Evolutionary conservation across 2,113 vertebrate species (phyloP), one percentile per base, ranked within the genome.

Genomic region (Podocnemis expansa): DNA sequence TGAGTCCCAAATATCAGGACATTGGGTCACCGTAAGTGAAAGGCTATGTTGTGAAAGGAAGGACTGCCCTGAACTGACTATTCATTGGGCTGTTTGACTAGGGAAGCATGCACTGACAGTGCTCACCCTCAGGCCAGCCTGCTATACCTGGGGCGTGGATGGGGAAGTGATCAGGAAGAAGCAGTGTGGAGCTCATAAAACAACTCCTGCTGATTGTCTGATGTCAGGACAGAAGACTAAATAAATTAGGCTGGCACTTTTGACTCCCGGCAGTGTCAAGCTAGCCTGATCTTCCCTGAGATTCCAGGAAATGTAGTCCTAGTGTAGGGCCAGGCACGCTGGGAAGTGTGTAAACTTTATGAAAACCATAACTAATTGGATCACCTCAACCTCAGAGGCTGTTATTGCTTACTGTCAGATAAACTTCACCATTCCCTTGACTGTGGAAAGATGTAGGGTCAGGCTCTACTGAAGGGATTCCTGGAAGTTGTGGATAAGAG

Each of bases 331-430:
- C 90, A 82, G 81, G 34, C 1, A 2, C 49, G 63, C 81, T 87
- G 73, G 89, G 78, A 82, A 47, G 90, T 90, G 34, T 85, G 58
- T 55, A 81, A 38, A 88, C 89, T 22, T 93, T 94, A n/a, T n/a
- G n/a, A n/a, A n/a, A n/a, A n/a, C n/a, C n/a, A n/a, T n/a, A n/a
- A n/a, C n/a, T n/a, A n/a, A n/a, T n/a, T n/a, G n/a, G n/a, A 70
- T 80, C 58, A 49, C 12, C 22, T 89, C 85, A 80, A 86, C 49
- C 41, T 84, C 45, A 41, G 6, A 88, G 83, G 75, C 41, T 31
- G 55, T 56, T 82, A 78, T 43, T 82, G 27, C 58, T n/a, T 85
- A 51, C 84, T 60, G 58, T 49, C 47, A 49, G 7, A 13, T 78
- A 93, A 94, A 45, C 51, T 24, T 78, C 2, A 21, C 82, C 89